Evolutionary conservation across 2,888 invertebrate species (phyloP).

Genomic region (Macropis europaea): DNA sequence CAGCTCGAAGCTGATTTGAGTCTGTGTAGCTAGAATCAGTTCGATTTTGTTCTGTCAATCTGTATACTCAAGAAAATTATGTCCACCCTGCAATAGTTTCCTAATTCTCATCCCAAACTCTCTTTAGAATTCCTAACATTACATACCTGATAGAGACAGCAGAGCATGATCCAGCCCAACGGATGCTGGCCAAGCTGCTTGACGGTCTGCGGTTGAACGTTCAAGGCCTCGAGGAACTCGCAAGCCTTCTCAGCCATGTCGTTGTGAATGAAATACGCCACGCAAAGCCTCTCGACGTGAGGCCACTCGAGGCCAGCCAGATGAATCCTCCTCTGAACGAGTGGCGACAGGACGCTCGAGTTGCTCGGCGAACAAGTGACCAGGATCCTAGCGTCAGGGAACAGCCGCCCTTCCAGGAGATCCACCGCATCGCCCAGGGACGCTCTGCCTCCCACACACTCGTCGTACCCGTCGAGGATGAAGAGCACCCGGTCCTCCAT

Average conservation of each 20-base stretch:
- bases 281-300: conserved; percentile 80
- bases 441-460: conserved; percentile 78
- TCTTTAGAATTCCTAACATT: no score
- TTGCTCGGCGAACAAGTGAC: conserved; percentile 81
- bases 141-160: conserved; percentile 81
- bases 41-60: no score
- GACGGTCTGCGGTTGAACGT: conserved; percentile 76
- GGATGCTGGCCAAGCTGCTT: conserved; percentile 81
- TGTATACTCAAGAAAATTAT: no score
- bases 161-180: conserved; percentile 81
- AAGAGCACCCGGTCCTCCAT: conserved; percentile 81
- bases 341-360: conserved; percentile 77
- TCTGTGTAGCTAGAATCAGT: no score
- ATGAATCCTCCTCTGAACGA: conserved; percentile 80
- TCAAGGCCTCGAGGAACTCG: conserved; percentile 78
- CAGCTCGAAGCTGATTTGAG: no score
- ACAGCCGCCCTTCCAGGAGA: conserved; percentile 81
- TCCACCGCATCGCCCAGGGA: conserved; percentile 80
- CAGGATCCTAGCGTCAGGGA: conserved; percentile 81
- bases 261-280: conserved; percentile 81
- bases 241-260: conserved; percentile 75
- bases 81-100: no score
- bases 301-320: conserved; percentile 81
- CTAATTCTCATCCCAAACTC: no score
- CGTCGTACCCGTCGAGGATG: conserved; percentile 82